These are phyloP conservation scores for Ammospiza maritima DNA, from an alignment of 2,797 vertebrate genomes.

Conservation along the genomic window DNA sequence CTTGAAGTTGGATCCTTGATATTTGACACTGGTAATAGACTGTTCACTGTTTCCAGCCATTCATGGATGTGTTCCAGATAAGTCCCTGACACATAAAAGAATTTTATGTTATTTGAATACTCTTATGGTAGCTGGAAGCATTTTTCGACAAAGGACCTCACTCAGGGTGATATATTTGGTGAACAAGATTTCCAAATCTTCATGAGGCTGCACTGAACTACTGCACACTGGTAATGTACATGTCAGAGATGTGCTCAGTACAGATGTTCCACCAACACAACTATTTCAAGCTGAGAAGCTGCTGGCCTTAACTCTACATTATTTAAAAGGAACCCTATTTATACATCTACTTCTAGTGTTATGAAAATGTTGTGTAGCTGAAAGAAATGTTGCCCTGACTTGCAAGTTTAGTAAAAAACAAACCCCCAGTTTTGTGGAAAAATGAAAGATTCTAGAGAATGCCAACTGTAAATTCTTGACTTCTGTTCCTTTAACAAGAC, in stretches of 20 bases:
- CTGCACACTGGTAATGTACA: neutral
- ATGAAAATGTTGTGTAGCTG: neutral
- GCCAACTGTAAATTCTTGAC: neutral
- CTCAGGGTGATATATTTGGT: neutral
- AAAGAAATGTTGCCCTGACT: neutral
- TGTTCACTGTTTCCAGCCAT: constrained; percentile 28
- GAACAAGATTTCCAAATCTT: constrained; percentile 24
- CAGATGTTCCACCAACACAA: constrained; percentile 6
- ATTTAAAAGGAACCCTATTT: neutral
- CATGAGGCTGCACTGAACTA: neutral
- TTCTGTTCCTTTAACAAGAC: neutral
- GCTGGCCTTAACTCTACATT: neutral
- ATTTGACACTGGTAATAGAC: neutral
- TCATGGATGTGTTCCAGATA: constrained; percentile 45
- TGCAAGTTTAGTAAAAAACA: neutral
- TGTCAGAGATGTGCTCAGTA: neutral
- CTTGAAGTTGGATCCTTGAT: neutral
- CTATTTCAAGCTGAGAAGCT: neutral
- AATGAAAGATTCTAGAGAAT: neutral
- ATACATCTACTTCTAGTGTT: neutral
- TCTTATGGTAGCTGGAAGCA: constrained; percentile 29
- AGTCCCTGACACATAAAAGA: constrained; percentile 24
- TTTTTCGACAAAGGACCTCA: constrained; percentile 42
- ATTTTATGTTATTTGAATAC: constrained; percentile 26
- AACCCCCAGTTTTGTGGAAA: neutral